A percentile compares a stretch with the other conserved stretches of the same genome.
phyloP scores from a whole-genome alignment of 2,888 invertebrate genomes.

The Lagria hirta region DNA sequence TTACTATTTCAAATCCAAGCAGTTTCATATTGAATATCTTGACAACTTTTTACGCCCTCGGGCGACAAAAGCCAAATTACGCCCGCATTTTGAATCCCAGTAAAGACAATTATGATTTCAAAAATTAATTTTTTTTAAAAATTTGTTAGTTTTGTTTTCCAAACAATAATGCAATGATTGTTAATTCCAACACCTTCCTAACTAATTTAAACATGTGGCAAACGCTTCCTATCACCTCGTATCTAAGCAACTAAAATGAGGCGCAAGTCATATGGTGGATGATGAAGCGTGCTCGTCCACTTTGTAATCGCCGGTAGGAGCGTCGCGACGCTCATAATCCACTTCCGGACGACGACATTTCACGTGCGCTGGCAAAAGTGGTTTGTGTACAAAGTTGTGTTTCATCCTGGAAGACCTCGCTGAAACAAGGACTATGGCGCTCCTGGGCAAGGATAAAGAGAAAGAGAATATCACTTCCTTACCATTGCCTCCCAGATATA shows the following conservation, averaged over 20 bases:
- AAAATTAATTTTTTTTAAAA: background rate
- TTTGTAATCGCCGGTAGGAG: slow-evolving; percentile 27
- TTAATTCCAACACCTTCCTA: slow-evolving; percentile 12
- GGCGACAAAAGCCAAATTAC: background rate
- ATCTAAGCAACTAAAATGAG: slow-evolving; percentile 24
- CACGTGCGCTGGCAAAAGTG: slow-evolving; percentile 5
- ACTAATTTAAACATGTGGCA: slow-evolving; percentile 30
- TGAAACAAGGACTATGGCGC: slow-evolving; percentile 47
- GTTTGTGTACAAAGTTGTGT: slow-evolving; percentile 30
- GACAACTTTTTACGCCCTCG: background rate
- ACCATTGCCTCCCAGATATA: slow-evolving; percentile 68
- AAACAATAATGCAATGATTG: slow-evolving; percentile 6
- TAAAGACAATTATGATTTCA: no score
- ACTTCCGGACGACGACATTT: slow-evolving; percentile 4
- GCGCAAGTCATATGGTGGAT: slow-evolving; percentile 30
- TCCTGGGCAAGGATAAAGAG: slow-evolving; percentile 46
- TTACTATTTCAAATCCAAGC: no score
- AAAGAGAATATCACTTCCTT: slow-evolving; percentile 50
- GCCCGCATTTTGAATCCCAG: background rate
- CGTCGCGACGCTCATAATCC: slow-evolving; percentile 28
- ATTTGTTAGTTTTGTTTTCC: background rate
- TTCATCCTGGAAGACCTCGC: slow-evolving; percentile 44
- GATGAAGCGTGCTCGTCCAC: slow-evolving; percentile 31
- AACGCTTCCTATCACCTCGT: slow-evolving; percentile 25
- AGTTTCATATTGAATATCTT: background rate